Conservation (phyloP, 2,888 invertebrate species). For the Pilophorus perplexus region DNA sequence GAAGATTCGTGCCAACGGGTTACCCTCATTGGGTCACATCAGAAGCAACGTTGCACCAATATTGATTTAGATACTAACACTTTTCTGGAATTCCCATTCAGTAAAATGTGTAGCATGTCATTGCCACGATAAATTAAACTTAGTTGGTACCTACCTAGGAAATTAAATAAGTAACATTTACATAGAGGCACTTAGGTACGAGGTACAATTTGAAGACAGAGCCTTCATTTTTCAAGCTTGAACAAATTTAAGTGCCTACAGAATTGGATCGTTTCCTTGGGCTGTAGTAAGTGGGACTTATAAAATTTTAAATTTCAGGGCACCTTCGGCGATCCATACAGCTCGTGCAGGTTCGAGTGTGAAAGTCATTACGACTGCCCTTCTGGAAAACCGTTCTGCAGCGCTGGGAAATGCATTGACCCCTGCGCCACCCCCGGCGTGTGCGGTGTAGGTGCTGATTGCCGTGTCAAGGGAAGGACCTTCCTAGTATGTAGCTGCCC, state of each 20-base stretch:
- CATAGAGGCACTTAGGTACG: too few relatives aligned
- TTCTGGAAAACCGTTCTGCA: slow-evolving; percentile 71
- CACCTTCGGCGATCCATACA: slow-evolving; percentile 74
- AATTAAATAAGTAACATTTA: too few relatives aligned
- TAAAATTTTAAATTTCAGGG: slow-evolving; percentile 56
- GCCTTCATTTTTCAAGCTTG: too few relatives aligned
- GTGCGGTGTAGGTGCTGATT: slow-evolving; percentile 77
- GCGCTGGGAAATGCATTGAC: slow-evolving; percentile 76
- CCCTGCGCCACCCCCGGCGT: slow-evolving; percentile 71
- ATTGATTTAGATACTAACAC: too few relatives aligned
- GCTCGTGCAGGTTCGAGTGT: slow-evolving; percentile 77
- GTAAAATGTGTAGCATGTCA: too few relatives aligned
- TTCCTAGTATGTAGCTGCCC: slow-evolving; percentile 86
- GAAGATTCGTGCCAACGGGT: too few relatives aligned
- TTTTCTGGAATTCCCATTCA: too few relatives aligned
- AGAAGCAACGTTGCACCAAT: too few relatives aligned
- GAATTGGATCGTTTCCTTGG: background rate
- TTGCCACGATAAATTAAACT: too few relatives aligned
- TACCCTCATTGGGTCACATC: too few relatives aligned
- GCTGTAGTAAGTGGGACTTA: background rate
- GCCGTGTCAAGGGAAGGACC: slow-evolving; percentile 67
- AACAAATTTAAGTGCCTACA: background rate
- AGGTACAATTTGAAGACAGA: too few relatives aligned
- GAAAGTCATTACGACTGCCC: slow-evolving; percentile 77
- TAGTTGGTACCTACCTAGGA: too few relatives aligned